A percentile compares a stretch with the other conserved stretches of the same genome.
These are phyloP conservation scores for Allacma fusca DNA, from an alignment of 2,888 invertebrate genomes.

Conservation along the genomic window DNA sequence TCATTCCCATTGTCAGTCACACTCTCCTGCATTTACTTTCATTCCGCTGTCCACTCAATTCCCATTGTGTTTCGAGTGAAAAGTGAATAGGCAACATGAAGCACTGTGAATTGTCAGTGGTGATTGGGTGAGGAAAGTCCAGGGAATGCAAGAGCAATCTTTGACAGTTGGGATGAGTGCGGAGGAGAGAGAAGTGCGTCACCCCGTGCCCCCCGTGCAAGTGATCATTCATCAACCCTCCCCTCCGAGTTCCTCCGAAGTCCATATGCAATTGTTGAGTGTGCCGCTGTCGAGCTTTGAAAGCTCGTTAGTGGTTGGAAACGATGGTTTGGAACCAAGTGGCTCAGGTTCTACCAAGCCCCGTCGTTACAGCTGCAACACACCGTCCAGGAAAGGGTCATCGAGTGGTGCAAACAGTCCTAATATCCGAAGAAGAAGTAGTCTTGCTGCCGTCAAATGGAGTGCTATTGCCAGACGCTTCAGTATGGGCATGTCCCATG, in stretches of 20 bases:
- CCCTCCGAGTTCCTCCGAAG: constrained; percentile 36
- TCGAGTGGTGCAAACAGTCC: constrained; percentile 53
- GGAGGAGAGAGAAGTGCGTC: background rate
- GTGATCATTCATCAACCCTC: constrained; percentile 50
- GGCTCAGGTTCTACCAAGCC: constrained; percentile 35
- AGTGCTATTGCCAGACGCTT: constrained; percentile 60
- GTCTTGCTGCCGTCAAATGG: constrained; percentile 61
- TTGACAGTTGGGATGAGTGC: background rate
- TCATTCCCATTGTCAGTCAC: no score
- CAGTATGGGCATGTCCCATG: constrained; percentile 60
- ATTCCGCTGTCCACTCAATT: no score
- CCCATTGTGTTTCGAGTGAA: no score
- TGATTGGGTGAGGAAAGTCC: no score
- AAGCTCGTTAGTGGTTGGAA: background rate
- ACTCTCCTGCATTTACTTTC: no score
- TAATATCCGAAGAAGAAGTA: constrained; percentile 55
- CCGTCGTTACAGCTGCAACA: constrained; percentile 56
- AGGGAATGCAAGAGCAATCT: no score
- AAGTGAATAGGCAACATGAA: no score
- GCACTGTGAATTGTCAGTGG: no score
- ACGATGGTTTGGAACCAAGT: constrained; percentile 19
- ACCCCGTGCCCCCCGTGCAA: constrained; percentile 37
- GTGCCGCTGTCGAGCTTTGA: constrained; percentile 42
- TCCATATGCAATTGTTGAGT: constrained; percentile 49
- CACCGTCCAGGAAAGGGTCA: constrained; percentile 46